Base-by-base conservation (phyloP, 2,888 invertebrate species). In the Hypselothyrea guttata region DNA sequence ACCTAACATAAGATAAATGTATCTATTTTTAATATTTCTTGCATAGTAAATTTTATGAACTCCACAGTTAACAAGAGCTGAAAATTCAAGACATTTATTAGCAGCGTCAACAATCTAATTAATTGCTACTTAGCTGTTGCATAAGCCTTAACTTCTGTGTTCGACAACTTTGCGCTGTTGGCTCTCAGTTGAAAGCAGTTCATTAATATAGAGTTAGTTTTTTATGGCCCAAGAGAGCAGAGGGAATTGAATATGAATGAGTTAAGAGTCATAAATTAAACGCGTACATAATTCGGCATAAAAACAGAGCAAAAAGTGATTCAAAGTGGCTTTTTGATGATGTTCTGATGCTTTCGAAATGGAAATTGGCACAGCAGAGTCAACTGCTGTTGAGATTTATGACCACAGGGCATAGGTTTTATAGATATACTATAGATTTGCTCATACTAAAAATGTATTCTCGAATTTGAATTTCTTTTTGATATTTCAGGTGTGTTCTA, bases 401-500 rank as follows among this genome's bases (percentile, higher is more conserved):
- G 71, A 56, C 18, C 60, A 30, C 58, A 66, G 60, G 70, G 67
- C 62, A 51, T 60, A 46, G 56, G 57, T 70, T 64, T 63, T 54
- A 64, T 60, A 56, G 34, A 38, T 34, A 34, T 34, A 34, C 12
- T n/a, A 9, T 34, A 38, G 12, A 46, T 30, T 41, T n/a, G 18
- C 38, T 9, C 8, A 27, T 35, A 22, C 18, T 30, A 12, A 41
- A 41, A 30, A 41, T 18, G 15, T 15, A 0, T 8, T 22, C 22
- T 31, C 15, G 15, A 35, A 15, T 5, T 45, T 30, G 0, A 8
- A 51, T 48, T 37, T 7, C 15, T 28, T 41, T 52, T 41, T 64
- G 49, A 62, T 66, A 64, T 61, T 67, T 81, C 77, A 78, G 77
- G 82, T 77, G 82, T 79, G 76, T 71, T 67, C 27, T 37, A 40